Evolutionary conservation across 2,113 vertebrate genomes (phyloP).

Genomic region (Micromys minutus): DNA sequence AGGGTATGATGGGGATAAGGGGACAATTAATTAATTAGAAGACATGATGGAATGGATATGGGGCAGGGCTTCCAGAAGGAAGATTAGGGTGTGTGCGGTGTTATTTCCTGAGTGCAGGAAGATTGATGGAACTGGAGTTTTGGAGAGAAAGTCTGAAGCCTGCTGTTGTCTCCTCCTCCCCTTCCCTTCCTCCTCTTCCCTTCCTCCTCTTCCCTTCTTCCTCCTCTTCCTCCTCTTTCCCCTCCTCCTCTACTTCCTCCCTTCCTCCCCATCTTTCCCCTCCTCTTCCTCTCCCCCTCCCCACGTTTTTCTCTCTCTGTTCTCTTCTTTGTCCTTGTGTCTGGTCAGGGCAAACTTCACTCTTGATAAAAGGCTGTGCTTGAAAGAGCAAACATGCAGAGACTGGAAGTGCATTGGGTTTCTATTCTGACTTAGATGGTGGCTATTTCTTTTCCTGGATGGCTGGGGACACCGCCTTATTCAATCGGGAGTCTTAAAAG

Average conservation of each 20-base stretch:
- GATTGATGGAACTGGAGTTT: background rate
- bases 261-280: fast-evolving
- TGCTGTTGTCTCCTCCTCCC: background rate
- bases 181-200: background rate
- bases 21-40: background rate
- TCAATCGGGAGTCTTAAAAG: background rate
- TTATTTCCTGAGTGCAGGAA: background rate
- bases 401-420: background rate
- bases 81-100: background rate
- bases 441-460: background rate
- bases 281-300: background rate
- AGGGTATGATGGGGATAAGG: background rate
- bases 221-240: background rate
- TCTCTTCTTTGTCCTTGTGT: background rate
- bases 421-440: too few relatives aligned
- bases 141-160: background rate
- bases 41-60: background rate
- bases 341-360: background rate
- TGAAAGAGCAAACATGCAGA: background rate
- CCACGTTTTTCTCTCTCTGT: background rate
- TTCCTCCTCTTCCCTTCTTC: background rate
- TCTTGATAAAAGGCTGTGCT: background rate
- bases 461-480: background rate
- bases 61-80: background rate
- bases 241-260: fast-evolving